These are phyloP conservation scores for Lipotes vexillifer DNA, from an alignment of 2,113 vertebrate species.

Conservation along the genomic window DNA sequence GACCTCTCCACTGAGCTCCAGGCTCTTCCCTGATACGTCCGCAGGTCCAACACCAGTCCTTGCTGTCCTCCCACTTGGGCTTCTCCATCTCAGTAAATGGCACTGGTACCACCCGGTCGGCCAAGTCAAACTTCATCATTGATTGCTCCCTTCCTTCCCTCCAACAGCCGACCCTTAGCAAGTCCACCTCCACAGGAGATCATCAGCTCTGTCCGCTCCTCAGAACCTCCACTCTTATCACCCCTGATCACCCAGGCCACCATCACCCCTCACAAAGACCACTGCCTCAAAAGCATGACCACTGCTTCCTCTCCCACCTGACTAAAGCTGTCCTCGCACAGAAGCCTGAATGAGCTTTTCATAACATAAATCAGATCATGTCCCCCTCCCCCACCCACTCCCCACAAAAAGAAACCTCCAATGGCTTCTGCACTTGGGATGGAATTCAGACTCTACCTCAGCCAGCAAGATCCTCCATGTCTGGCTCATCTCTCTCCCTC, in stretches of 20 bases:
- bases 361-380: neutral
- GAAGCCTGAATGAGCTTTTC: neutral
- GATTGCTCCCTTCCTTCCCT: neutral
- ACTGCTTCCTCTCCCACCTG: neutral
- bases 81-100: neutral
- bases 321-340: neutral
- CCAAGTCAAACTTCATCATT: neutral
- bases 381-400: neutral
- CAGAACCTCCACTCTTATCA: neutral
- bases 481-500: neutral
- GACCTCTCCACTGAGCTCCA: neutral
- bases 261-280: neutral
- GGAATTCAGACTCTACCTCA: neutral
- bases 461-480: neutral
- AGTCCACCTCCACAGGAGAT: neutral
- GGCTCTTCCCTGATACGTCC: neutral
- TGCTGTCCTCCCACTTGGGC: neutral
- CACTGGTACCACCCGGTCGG: rapidly evolving
- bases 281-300: neutral
- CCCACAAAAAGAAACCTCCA: neutral
- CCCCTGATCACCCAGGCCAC: neutral
- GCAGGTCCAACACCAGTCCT: neutral
- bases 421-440: neutral
- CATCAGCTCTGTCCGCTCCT: neutral
- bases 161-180: neutral